Evolutionary conservation across 2,888 invertebrate species (phyloP).

Genomic region (Drosophila kambysellisi): DNA sequence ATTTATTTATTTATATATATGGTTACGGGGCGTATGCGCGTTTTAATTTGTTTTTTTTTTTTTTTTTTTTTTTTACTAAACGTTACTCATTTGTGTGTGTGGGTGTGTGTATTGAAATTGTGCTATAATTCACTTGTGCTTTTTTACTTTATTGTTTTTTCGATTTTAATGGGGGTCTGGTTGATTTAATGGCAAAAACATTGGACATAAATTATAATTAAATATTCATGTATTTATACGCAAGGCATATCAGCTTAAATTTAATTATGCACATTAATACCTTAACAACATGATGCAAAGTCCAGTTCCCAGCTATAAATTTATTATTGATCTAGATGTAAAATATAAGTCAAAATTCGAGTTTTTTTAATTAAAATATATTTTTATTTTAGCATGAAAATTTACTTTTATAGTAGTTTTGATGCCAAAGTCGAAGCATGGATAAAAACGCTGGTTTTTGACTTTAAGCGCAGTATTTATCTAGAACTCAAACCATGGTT

Average conservation of each 20-base stretch:
- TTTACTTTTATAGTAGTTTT: neutral
- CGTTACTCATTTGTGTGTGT: constrained; percentile 5
- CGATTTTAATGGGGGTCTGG: constrained; percentile 42
- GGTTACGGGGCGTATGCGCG: constrained; percentile 55
- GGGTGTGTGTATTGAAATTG: constrained; percentile 3
- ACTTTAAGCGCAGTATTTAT: neutral
- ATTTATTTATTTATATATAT: neutral
- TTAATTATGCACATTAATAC: neutral
- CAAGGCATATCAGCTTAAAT: neutral
- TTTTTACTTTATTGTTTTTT: constrained; percentile 14
- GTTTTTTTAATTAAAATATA: neutral
- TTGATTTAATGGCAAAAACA: constrained; percentile 43
- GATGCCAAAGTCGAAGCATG: neutral
- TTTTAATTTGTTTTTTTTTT: constrained; percentile 28
- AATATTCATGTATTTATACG: neutral
- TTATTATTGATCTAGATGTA: neutral
- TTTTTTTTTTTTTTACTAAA: constrained; percentile 26
- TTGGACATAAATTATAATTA: constrained; percentile 43
- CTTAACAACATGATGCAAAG: neutral
- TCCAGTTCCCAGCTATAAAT: neutral
- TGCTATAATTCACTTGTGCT: constrained; percentile 40
- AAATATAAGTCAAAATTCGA: neutral
- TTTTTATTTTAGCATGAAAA: neutral
- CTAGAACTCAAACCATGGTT: neutral
- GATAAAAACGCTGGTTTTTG: neutral